These are phyloP conservation scores for Psammodynastes pulverulentus DNA, from an alignment of 2,113 vertebrate genomes.

Conservation along the genomic window DNA sequence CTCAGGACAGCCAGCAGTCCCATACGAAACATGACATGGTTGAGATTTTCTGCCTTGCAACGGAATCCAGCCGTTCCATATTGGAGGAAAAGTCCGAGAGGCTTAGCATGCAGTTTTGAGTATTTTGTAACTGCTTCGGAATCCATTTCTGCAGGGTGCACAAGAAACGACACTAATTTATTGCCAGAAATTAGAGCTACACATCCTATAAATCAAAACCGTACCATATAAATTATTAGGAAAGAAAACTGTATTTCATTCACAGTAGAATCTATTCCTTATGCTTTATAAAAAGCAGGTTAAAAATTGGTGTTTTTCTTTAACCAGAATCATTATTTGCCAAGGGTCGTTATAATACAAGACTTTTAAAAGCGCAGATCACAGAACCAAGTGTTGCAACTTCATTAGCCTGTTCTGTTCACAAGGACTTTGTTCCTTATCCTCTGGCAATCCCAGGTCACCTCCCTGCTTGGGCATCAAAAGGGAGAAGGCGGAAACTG, in stretches of 20 bases:
- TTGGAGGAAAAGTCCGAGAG: constrained; percentile 76
- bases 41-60: constrained; percentile 74
- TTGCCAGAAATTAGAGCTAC: rapidly evolving
- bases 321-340: neutral
- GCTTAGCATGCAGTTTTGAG: constrained; percentile 77
- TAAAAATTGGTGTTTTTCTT: neutral
- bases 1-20: constrained; percentile 85
- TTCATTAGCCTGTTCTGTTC: neutral
- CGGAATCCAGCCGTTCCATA: constrained; percentile 96
- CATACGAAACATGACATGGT: constrained; percentile 95
- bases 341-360: neutral
- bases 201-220: neutral
- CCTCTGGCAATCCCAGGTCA: neutral
- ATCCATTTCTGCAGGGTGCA: constrained; percentile 64
- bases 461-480: neutral
- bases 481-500: neutral
- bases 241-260: neutral
- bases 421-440: neutral
- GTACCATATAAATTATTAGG: neutral
- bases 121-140: constrained; percentile 66
- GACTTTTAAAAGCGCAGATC: neutral
- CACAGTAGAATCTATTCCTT: neutral
- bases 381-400: neutral
- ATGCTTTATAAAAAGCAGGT: neutral
- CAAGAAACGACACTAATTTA: neutral